Conservation (phyloP, 2,113 vertebrate species). For the Sinocyclocheilus grahami region DNA sequence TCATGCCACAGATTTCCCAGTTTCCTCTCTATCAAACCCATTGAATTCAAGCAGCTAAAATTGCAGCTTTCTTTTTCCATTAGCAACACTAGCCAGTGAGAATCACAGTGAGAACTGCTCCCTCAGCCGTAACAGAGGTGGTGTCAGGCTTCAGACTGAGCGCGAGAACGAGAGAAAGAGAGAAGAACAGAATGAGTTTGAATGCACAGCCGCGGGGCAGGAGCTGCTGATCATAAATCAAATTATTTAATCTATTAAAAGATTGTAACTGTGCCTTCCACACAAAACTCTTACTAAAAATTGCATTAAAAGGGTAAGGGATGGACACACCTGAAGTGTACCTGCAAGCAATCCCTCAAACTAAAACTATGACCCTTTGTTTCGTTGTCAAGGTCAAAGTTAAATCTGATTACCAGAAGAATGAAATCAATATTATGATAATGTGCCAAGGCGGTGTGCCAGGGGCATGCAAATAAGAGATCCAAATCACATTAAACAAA, state of each 20-base stretch:
- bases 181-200: neutral
- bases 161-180: conserved; percentile 16
- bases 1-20: conserved; percentile 17
- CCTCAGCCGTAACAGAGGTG: conserved; percentile 30
- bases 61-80: conserved; percentile 25
- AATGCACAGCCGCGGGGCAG: conserved; percentile 5
- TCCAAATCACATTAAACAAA: conserved; percentile 16
- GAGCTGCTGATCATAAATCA: conserved; percentile 29
- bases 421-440: conserved; percentile 27
- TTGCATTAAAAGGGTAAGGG: neutral
- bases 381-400: conserved; percentile 25
- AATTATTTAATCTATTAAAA: conserved; percentile 42
- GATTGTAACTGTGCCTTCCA: conserved; percentile 6
- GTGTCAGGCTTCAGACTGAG: conserved; percentile 33
- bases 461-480: conserved; percentile 23
- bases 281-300: neutral
- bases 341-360: conserved; percentile 6
- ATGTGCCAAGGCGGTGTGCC: conserved; percentile 3
- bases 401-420: conserved; percentile 16
- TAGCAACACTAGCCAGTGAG: conserved; percentile 29
- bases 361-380: neutral
- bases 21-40: conserved; percentile 15
- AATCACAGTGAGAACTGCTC: conserved; percentile 24
- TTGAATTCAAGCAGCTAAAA: neutral
- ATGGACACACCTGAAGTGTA: neutral